A percentile compares a stretch with the other conserved stretches of the same genome.
phyloP scores from a whole-genome alignment of 2,797 vertebrate species.

The Mormyrus hasselquistii region DNA sequence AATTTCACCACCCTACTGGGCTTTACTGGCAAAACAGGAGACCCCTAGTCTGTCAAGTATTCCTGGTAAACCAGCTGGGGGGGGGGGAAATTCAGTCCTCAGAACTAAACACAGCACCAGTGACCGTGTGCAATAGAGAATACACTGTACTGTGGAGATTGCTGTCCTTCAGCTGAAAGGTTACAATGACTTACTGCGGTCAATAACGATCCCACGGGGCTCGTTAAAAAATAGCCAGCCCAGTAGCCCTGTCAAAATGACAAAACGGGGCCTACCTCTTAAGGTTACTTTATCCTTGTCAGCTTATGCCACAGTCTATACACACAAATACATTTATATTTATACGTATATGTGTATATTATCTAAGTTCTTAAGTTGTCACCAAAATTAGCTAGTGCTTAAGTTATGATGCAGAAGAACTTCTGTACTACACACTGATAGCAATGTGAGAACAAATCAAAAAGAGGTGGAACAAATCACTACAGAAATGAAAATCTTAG shows the following conservation, averaged over 20 bases:
- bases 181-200: background rate
- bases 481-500: background rate
- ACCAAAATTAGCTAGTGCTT: background rate
- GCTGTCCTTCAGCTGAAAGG: background rate
- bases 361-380: background rate
- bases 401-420: background rate
- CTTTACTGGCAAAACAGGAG: background rate
- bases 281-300: slow-evolving; percentile 1
- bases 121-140: background rate
- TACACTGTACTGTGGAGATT: background rate
- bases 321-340: background rate
- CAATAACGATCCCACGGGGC: background rate
- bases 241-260: slow-evolving; percentile 3
- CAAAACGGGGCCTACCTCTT: background rate
- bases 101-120: background rate
- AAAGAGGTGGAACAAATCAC: background rate
- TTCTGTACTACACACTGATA: background rate
- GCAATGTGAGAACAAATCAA: background rate
- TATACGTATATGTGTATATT: background rate
- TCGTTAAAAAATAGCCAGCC: background rate
- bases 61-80: background rate
- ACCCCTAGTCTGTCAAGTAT: background rate
- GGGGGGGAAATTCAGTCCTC: background rate
- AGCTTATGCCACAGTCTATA: background rate
- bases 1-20: background rate